phyloP scores from a whole-genome alignment of 2,113 vertebrate genomes.

The Macroglossus sobrinus region DNA sequence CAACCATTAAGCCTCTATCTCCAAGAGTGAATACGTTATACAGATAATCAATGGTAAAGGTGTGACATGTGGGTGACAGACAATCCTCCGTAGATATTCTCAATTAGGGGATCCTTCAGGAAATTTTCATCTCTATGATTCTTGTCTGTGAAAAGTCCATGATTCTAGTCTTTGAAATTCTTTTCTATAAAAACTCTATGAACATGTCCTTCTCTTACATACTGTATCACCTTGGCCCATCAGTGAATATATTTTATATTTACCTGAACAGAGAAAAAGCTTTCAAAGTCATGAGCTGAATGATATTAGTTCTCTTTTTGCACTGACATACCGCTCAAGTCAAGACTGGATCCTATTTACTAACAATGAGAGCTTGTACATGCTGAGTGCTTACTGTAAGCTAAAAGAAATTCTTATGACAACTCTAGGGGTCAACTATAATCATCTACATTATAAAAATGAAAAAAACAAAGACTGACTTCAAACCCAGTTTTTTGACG shows the following conservation, averaged over 20 bases:
- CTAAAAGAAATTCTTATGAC: not conserved
- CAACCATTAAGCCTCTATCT: not conserved
- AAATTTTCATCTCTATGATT: not conserved
- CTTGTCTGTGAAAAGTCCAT: not conserved
- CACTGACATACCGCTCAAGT: not conserved
- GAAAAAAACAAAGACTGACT: not conserved
- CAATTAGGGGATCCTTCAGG: not conserved
- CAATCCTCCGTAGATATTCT: not conserved
- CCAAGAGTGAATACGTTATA: not conserved
- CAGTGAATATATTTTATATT: not conserved
- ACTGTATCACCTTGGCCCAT: not conserved
- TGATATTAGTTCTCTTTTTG: not conserved
- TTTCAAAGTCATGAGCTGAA: not conserved
- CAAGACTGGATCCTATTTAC: not conserved
- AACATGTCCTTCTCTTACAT: not conserved
- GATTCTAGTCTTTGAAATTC: not conserved
- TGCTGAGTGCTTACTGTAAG: not conserved
- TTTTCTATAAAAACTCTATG: not conserved
- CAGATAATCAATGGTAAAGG: not conserved
- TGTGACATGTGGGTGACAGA: not conserved
- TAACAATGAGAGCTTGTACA: not conserved
- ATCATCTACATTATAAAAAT: not conserved
- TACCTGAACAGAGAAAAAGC: not conserved
- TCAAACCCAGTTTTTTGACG: not conserved
- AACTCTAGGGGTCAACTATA: not conserved